Evolutionary conservation across 2,888 invertebrate species (phyloP).

Genomic region (Nemapogon koenigi): DNA sequence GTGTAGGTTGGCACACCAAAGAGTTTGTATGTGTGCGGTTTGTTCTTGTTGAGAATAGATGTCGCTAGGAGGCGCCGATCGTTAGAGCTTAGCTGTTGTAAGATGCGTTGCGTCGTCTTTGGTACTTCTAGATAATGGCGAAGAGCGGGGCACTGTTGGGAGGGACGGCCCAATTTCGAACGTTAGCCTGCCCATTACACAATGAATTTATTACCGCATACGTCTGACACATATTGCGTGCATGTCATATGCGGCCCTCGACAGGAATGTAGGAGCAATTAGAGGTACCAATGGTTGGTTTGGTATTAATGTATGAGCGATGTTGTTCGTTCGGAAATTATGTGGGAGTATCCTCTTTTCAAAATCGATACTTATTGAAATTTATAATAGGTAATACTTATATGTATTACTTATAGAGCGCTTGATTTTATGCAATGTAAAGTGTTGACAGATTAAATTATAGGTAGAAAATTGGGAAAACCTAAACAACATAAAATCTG

Average conservation of each 20-base stretch:
- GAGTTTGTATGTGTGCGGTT: conserved; percentile 14
- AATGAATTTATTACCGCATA: conserved; percentile 58
- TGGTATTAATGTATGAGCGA: no score
- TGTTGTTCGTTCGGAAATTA: no score
- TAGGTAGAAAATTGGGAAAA: no score
- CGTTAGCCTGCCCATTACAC: conserved; percentile 48
- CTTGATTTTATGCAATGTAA: no score
- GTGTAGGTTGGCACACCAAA: conserved; percentile 2
- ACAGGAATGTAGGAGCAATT: conserved; percentile 34
- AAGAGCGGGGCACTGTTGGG: conserved; percentile 49
- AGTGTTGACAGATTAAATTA: no score
- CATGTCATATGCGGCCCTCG: conserved; percentile 36
- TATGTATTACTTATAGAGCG: no score
- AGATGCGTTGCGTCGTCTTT: no score
- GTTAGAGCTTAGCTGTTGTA: conserved; percentile 12
- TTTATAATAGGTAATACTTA: no score
- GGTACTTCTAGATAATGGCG: conserved; percentile 39
- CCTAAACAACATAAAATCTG: no score
- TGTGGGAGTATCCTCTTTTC: no score
- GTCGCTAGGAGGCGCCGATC: conserved; percentile 20
- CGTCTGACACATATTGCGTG: conserved; percentile 47
- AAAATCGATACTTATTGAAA: no score
- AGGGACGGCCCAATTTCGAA: conserved; percentile 56
- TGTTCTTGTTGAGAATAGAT: conserved; percentile 20
- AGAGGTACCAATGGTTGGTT: no score